Conservation (phyloP, 2,797 vertebrate genomes). For the Streptopelia turtur region DNA sequence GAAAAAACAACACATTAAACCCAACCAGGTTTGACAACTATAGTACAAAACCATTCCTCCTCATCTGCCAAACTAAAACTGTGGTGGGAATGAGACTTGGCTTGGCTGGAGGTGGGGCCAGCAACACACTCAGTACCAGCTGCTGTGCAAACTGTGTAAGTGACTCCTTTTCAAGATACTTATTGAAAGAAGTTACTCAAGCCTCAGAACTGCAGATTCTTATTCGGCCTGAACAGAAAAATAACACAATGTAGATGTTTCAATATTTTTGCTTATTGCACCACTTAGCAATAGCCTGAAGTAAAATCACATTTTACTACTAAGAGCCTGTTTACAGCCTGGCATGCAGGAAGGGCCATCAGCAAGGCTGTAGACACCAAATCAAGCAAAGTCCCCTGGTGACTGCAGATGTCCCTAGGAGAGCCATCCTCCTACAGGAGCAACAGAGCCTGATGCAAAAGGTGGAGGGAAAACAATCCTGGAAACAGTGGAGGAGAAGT, state of each 20-base stretch:
- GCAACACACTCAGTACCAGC: fast-evolving
- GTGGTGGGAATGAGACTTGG: neutral
- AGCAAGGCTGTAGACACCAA: neutral
- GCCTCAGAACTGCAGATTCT: neutral
- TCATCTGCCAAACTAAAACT: neutral
- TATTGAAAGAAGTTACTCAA: neutral
- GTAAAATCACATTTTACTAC: neutral
- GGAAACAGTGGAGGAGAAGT: neutral
- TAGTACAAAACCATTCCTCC: neutral
- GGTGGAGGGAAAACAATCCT: neutral
- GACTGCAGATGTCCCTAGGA: neutral
- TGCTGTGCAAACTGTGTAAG: neutral
- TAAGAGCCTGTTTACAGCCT: neutral
- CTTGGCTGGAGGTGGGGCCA: neutral
- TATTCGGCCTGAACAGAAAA: neutral
- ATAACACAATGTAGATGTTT: neutral
- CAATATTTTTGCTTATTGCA: neutral
- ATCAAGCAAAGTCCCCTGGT: neutral
- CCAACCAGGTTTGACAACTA: neutral
- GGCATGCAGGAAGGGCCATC: neutral
- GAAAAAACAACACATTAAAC: neutral
- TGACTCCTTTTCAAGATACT: neutral
- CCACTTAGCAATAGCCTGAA: neutral
- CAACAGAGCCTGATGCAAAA: neutral
- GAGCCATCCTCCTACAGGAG: neutral